These are phyloP conservation scores for Oreochromis grahami DNA, from an alignment of 2,797 vertebrate species.

Conservation along the genomic window DNA sequence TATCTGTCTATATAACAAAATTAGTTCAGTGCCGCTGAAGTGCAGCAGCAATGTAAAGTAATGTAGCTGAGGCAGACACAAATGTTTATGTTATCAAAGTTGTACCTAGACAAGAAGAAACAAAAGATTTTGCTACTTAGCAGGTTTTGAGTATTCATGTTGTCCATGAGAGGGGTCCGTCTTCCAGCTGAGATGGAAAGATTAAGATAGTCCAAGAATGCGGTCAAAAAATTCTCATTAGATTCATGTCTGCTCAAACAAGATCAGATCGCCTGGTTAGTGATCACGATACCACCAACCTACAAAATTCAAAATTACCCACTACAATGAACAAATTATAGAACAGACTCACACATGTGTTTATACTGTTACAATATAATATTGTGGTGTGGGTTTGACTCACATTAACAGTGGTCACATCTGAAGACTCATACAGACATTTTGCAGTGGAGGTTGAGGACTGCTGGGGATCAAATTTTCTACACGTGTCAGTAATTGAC, in stretches of 20 bases:
- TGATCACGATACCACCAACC: constrained; percentile 69
- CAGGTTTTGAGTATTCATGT: constrained; percentile 70
- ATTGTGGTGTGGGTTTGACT: constrained; percentile 28
- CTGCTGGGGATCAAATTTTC: constrained; percentile 59
- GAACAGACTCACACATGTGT: accelerated
- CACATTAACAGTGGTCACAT: constrained; percentile 74
- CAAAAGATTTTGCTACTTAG: constrained; percentile 68
- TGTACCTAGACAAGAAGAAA: constrained; percentile 78
- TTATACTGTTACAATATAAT: background rate
- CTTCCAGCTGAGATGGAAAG: constrained; percentile 62
- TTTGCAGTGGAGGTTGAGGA: constrained; percentile 66
- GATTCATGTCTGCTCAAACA: constrained; percentile 78
- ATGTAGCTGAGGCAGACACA: background rate
- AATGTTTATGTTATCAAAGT: background rate
- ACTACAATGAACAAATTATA: background rate
- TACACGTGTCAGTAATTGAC: constrained; percentile 61
- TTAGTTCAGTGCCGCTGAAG: background rate
- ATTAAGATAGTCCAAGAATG: constrained; percentile 77
- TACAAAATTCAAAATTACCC: constrained; percentile 14
- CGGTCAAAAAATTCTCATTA: constrained; percentile 73
- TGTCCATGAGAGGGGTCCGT: constrained; percentile 59
- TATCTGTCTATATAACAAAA: background rate
- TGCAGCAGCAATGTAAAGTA: background rate
- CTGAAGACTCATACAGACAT: constrained; percentile 52
- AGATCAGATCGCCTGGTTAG: constrained; percentile 65